Evolutionary conservation across 2,113 vertebrate genomes (phyloP), one percentile per base, ranked within the genome.

Genomic region (Antennarius striatus): DNA sequence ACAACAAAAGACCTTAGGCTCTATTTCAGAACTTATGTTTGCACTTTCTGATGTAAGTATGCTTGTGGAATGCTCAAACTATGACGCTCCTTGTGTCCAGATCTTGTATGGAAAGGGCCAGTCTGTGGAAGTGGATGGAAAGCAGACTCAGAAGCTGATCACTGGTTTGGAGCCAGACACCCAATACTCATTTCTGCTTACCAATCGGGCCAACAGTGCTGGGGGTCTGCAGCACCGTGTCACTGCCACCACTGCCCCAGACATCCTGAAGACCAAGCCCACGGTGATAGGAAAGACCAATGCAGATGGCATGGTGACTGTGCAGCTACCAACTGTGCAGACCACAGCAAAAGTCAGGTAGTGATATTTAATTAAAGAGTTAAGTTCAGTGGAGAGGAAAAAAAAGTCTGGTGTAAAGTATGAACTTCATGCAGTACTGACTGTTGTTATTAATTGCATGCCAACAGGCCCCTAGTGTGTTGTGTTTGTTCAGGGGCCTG

Each of bases 141-240:
- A 94, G 68, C 95, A 94, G 73, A 98, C 95, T 1, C 95, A 96
- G 89, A 96, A 96, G 84, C 89, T 98, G 57, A 96, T 99, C 80
- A 93, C 92, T 32, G 95, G 96, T 58, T 89, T 99, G 77, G 95
- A 96, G 83, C 96, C 98, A 0, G 95, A 97, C 85, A 98, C 98
- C 0, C 95, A 95, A 0, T 99, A 99, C 80, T 97, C 96, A 0
- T 99, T 99, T 76, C 93, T 98, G 61, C 89, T 99, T 68, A 98
- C 96, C 0, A 99, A 96, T 80, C 96, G 97, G 53, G 96, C 96
- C 5, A 98, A 98, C 63, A 96, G 96, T 43, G 96, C 95, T 1
- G 98, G 96, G 0, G 98, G 97, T 2, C 91, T 99, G 48, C 97
- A 98, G 88, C 98, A 98, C 87, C 94, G 95, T 16, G 95, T 98